phyloP scores from a whole-genome alignment of 2,113 vertebrate species.

The Rostratula benghalensis region DNA sequence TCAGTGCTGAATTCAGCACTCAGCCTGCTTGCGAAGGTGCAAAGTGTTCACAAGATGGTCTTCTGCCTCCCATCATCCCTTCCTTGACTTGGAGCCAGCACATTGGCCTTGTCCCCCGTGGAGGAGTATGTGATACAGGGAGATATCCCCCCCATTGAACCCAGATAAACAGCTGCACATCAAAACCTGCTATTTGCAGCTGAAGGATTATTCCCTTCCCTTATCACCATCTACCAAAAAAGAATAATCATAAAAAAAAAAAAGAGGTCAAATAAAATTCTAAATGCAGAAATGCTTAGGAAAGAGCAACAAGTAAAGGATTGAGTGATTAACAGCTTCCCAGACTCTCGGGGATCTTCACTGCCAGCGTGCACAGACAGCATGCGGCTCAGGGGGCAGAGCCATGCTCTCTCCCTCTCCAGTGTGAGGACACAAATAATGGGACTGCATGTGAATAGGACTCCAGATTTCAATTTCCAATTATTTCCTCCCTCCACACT shows the following conservation, averaged over 20 bases:
- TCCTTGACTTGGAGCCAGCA: not conserved
- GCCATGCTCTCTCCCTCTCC: not conserved
- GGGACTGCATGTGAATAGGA: not conserved
- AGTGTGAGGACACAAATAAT: not conserved
- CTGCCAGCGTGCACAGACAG: rapidly evolving
- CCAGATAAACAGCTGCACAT: not conserved
- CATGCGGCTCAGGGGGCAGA: not conserved
- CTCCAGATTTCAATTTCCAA: slow-evolving; percentile 12
- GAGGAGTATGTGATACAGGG: not conserved
- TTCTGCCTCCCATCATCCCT: not conserved
- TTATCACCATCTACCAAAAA: not conserved
- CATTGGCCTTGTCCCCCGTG: rapidly evolving
- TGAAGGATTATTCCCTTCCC: not conserved
- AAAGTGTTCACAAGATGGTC: not conserved
- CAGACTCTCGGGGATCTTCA: not conserved
- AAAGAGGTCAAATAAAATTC: not conserved
- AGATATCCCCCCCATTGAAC: not conserved
- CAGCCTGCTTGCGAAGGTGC: not conserved
- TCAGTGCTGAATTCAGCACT: not conserved
- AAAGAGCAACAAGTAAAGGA: slow-evolving; percentile 24
- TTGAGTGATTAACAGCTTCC: not conserved
- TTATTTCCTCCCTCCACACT: not conserved
- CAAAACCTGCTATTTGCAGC: not conserved
- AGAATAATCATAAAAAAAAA: not conserved
- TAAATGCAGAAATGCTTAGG: not conserved